Percentiles rank a stretch among this genome's conserved stretches.
These are phyloP conservation scores for Sus cebifrons DNA, from an alignment of 2,797 vertebrate species.

Conservation along the genomic window DNA sequence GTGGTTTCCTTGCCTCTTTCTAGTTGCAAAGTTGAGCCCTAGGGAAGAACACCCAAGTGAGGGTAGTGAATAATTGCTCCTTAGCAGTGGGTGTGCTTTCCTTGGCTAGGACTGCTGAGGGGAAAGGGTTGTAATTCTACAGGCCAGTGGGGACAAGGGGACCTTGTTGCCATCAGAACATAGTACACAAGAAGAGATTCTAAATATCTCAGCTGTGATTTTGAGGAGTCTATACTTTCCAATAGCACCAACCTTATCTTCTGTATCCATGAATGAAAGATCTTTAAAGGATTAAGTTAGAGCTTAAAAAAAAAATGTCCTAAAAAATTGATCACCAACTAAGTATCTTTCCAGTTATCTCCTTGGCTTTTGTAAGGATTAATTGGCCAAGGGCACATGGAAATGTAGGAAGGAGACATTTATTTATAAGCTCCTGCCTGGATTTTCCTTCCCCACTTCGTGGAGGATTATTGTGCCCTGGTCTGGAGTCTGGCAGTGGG, in stretches of 20 bases:
- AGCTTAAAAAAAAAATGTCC: background rate
- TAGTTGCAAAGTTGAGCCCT: background rate
- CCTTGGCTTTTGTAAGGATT: background rate
- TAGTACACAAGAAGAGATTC: background rate
- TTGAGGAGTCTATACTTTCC: background rate
- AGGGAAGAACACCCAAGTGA: constrained; percentile 30
- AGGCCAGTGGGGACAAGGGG: rapidly evolving
- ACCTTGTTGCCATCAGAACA: background rate
- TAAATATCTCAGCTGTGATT: background rate
- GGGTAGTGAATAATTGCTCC: background rate
- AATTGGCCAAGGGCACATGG: background rate
- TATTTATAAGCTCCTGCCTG: background rate
- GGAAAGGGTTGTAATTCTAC: background rate
- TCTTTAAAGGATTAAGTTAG: background rate
- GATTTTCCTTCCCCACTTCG: background rate
- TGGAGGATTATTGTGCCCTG: background rate
- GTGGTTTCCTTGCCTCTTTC: constrained; percentile 78
- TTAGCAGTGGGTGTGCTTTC: rapidly evolving
- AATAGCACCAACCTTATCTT: background rate
- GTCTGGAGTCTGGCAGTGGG: background rate
- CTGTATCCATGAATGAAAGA: background rate
- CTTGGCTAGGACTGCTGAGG: background rate
- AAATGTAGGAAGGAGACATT: background rate
- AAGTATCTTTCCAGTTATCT: background rate
- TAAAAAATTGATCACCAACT: background rate